A percentile compares a stretch with the other conserved stretches of the same genome.
Conservation (phyloP, 2,113 vertebrate genomes). For the Trematomus loennbergii region DNA sequence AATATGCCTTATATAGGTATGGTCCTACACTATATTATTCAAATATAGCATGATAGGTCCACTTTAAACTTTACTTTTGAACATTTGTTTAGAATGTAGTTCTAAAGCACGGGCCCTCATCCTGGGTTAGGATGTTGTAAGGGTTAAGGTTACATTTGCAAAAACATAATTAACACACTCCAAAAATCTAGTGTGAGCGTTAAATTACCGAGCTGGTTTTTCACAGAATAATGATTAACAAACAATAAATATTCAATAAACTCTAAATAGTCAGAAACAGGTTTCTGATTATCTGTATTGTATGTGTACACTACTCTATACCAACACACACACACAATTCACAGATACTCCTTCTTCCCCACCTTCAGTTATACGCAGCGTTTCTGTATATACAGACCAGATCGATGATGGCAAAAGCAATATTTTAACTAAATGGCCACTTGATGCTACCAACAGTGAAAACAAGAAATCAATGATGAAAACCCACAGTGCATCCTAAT, state of each 20-base stretch:
- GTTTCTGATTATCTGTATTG: no score
- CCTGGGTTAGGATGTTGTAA: no score
- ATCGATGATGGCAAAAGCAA: slow-evolving; percentile 48
- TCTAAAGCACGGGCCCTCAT: no score
- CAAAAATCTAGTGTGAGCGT: not conserved
- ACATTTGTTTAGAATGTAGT: not conserved
- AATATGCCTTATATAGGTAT: no score
- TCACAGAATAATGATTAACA: not conserved
- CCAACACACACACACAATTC: no score
- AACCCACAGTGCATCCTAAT: slow-evolving; percentile 44
- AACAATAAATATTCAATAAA: not conserved
- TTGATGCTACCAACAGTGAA: slow-evolving; percentile 42
- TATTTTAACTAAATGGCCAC: slow-evolving; percentile 54
- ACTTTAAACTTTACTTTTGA: not conserved
- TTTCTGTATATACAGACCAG: no score
- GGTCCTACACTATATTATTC: no score
- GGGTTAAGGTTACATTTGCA: no score
- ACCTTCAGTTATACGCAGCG: no score
- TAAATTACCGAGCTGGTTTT: not conserved
- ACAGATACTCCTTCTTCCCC: not conserved
- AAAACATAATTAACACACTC: no score
- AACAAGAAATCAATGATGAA: slow-evolving; percentile 59
- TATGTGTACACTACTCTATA: no score
- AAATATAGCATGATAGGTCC: no score
- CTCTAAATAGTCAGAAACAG: not conserved